A percentile compares a stretch with the other conserved stretches of the same genome.
These are phyloP conservation scores for Calypte anna DNA, from an alignment of 2,113 vertebrate genomes.

Conservation along the genomic window DNA sequence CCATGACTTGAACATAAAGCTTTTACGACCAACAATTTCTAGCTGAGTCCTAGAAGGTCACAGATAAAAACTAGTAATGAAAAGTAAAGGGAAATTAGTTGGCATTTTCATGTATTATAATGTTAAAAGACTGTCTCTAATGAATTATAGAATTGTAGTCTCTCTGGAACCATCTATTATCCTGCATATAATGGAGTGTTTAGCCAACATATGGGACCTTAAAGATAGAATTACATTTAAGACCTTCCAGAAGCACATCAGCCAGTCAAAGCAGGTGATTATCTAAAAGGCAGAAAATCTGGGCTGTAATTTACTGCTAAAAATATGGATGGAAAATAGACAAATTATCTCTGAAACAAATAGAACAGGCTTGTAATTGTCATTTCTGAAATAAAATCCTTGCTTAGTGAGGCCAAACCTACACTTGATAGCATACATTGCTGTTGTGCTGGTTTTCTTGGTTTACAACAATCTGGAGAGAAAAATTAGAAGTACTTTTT, in stretches of 20 bases:
- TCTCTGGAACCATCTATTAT: neutral
- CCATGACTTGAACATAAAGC: neutral
- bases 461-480: neutral
- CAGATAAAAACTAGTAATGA: neutral
- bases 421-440: neutral
- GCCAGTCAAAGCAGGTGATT: neutral
- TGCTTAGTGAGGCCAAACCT: neutral
- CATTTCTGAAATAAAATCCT: neutral
- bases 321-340: neutral
- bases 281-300: neutral
- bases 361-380: neutral
- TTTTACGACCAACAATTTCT: neutral
- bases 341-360: neutral
- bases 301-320: neutral
- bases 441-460: neutral
- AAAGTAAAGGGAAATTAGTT: neutral
- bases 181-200: neutral
- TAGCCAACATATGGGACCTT: slow-evolving; percentile 12
- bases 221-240: neutral
- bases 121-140: neutral
- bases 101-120: neutral
- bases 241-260: neutral
- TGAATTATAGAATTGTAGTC: neutral
- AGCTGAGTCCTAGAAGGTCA: neutral
- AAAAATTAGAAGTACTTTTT: neutral